Conservation (phyloP, 1,140 invertebrate genomes). For the Hirudo medicinalis region DNA sequence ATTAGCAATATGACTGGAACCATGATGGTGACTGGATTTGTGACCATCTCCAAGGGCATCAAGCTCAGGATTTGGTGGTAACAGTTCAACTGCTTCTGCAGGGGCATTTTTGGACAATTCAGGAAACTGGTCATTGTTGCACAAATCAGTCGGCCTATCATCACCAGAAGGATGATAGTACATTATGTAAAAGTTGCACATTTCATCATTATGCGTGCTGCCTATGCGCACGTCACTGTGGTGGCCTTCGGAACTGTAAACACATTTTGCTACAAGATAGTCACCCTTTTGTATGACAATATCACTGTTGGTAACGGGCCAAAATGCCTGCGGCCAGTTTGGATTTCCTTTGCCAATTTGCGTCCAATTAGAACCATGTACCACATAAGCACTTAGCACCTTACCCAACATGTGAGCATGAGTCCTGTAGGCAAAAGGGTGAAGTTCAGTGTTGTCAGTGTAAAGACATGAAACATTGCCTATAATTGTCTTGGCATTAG, state of each 20-base stretch:
- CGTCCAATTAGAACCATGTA: constrained; percentile 30
- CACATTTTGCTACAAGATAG: constrained; percentile 14
- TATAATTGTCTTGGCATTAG: background rate
- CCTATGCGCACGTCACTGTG: constrained; percentile 39
- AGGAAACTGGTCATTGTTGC: constrained; percentile 27
- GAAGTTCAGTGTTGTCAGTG: constrained; percentile 26
- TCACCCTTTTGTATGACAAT: background rate
- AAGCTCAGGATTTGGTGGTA: constrained; percentile 41
- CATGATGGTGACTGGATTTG: constrained; percentile 21
- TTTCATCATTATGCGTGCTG: constrained; percentile 80
- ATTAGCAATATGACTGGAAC: background rate
- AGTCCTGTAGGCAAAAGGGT: constrained; percentile 38
- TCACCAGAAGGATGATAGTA: constrained; percentile 69
- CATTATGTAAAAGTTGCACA: constrained; percentile 99
- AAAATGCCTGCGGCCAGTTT: constrained; percentile 34
- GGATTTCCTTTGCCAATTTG: constrained; percentile 38
- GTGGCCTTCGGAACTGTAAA: constrained; percentile 11
- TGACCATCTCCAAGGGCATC: constrained; percentile 33
- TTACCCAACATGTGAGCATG: constrained; percentile 34
- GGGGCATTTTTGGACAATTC: constrained; percentile 31
- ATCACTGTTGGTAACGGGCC: background rate
- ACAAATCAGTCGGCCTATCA: constrained; percentile 24
- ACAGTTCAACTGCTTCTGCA: constrained; percentile 34
- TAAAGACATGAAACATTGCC: constrained; percentile 30
- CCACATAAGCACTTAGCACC: constrained; percentile 31